Evolutionary conservation across 2,797 vertebrate species (phyloP).

Genomic region (Podarcis siculus): DNA sequence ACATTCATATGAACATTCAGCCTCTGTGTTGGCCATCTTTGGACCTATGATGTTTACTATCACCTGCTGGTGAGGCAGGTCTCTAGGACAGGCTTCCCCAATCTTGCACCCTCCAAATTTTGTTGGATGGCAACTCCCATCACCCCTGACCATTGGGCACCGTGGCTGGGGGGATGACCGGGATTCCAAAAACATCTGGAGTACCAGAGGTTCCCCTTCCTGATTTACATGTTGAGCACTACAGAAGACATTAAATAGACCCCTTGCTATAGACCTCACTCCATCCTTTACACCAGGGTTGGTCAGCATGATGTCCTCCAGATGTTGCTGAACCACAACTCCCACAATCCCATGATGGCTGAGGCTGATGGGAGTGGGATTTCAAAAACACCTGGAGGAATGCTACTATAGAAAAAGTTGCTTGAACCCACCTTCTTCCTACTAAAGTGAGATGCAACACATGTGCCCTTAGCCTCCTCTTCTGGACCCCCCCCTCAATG

Average conservation of each 20-base stretch:
- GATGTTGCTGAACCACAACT: too few relatives aligned
- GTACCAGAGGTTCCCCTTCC: too few relatives aligned
- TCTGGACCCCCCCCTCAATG: neutral
- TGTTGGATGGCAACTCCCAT: neutral
- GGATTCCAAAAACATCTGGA: too few relatives aligned
- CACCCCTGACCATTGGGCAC: neutral
- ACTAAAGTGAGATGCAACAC: neutral
- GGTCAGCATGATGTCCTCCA: too few relatives aligned
- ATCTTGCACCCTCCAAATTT: neutral
- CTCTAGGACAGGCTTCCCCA: neutral
- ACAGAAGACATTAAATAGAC: too few relatives aligned
- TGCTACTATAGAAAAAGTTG: neutral
- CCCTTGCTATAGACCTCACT: too few relatives aligned
- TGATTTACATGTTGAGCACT: too few relatives aligned
- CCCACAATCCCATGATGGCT: neutral
- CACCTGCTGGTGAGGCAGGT: neutral
- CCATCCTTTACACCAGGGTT: too few relatives aligned
- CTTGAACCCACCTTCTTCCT: constrained; percentile 22
- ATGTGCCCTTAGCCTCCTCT: constrained; percentile 24
- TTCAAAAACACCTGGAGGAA: neutral
- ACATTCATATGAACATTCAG: neutral
- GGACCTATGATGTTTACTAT: neutral
- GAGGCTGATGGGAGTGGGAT: neutral
- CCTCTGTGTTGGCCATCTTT: neutral
- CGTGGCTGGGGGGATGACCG: too few relatives aligned